These are phyloP conservation scores for Matsumurasca onukii DNA, from an alignment of 1,140 invertebrate genomes.

Conservation along the genomic window DNA sequence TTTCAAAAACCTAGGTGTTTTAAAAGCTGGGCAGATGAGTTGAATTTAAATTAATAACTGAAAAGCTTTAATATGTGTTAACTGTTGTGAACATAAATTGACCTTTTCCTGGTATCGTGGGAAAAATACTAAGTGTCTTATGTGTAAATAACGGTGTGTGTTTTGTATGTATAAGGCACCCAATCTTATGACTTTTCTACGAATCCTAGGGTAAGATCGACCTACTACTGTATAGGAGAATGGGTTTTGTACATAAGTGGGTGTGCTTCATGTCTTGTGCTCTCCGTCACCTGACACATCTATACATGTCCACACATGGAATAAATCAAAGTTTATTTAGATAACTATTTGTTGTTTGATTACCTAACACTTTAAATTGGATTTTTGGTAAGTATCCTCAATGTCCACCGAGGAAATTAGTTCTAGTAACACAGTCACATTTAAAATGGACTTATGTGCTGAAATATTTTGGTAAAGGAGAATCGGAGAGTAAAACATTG, in stretches of 20 bases:
- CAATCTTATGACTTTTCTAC: slow-evolving; percentile 26
- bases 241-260: slow-evolving; percentile 30
- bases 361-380: too few species aligned
- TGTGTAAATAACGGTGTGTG: slow-evolving; percentile 16
- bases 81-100: slow-evolving; percentile 5
- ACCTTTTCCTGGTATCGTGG: too few species aligned
- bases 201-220: slow-evolving; percentile 26
- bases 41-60: too few species aligned
- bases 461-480: too few species aligned
- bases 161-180: slow-evolving; percentile 21
- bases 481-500: too few species aligned
- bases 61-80: slow-evolving; percentile 14
- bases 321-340: slow-evolving; percentile 31
- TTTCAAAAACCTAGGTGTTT: too few species aligned
- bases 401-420: too few species aligned
- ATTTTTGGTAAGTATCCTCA: too few species aligned
- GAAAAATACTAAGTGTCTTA: slow-evolving; percentile 32
- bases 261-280: slow-evolving; percentile 26
- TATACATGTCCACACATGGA: slow-evolving; percentile 22
- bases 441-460: too few species aligned
- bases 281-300: slow-evolving; percentile 1
- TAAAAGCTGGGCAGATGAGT: too few species aligned
- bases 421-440: too few species aligned
- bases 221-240: slow-evolving; percentile 16
- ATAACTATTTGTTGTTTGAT: too few species aligned